Percentiles rank a stretch among this genome's conserved stretches.
Evolutionary conservation across 2,797 vertebrate species (phyloP).

Genomic region (Myotis pilosus): DNA sequence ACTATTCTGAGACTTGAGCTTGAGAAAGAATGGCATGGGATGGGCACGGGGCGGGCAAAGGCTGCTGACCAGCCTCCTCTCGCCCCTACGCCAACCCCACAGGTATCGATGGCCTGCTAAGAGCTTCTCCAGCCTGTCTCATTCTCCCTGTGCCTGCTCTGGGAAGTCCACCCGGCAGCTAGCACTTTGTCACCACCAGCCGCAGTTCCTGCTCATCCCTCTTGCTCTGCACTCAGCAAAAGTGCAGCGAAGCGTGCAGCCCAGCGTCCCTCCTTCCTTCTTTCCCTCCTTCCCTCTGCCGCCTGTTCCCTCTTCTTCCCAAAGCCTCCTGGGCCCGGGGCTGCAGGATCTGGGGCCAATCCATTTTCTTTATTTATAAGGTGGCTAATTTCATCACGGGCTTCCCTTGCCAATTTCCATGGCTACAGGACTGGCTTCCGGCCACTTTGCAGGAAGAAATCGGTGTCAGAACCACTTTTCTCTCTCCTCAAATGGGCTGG

Average conservation of each 20-base stretch:
- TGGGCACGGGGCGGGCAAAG: background rate
- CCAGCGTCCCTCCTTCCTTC: background rate
- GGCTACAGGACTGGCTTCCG: conserved; percentile 18
- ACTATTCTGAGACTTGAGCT: background rate
- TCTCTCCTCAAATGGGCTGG: background rate
- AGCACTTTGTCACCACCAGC: background rate
- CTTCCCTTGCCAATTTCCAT: conserved; percentile 20
- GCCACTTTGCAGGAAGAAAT: conserved; percentile 51
- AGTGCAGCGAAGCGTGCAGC: conserved; percentile 51
- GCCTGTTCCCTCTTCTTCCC: background rate
- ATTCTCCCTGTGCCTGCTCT: background rate
- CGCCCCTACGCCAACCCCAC: background rate
- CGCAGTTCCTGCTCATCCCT: conserved; percentile 52
- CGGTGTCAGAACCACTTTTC: background rate
- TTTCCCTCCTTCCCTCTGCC: background rate
- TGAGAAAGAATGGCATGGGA: background rate
- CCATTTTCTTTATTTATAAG: conserved; percentile 29
- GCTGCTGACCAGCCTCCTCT: background rate
- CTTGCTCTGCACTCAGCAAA: conserved; percentile 20
- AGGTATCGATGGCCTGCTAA: background rate
- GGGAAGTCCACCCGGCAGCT: conserved; percentile 56
- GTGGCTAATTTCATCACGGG: conserved; percentile 37
- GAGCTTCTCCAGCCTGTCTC: background rate
- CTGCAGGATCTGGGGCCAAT: background rate
- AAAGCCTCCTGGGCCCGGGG: conserved; percentile 16